Evolutionary conservation across 2,888 invertebrate genomes (phyloP).

Genomic region (Isoperla grammatica): DNA sequence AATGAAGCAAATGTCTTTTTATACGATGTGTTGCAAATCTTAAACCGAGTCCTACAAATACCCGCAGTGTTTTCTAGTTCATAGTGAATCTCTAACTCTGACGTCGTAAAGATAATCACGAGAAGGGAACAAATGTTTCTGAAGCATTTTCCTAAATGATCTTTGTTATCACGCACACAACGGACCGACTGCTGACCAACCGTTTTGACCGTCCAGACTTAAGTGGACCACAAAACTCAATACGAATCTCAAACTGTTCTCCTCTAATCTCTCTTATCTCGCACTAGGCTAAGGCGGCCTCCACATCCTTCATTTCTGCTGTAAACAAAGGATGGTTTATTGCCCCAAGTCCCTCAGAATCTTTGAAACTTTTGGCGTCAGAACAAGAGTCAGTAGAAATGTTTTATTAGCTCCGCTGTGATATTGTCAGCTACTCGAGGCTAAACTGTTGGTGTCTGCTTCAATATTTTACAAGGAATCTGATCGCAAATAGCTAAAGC

Average conservation of each 20-base stretch:
- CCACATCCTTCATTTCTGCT: background rate
- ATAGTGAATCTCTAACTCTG: too few species aligned
- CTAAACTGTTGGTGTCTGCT: too few species aligned
- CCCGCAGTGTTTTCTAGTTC: too few species aligned
- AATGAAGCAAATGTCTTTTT: too few species aligned
- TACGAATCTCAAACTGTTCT: background rate
- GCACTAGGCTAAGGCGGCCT: slow-evolving; percentile 11
- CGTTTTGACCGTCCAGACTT: slow-evolving; percentile 12
- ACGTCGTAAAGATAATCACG: too few species aligned
- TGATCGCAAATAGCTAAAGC: background rate
- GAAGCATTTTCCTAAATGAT: slow-evolving; percentile 7
- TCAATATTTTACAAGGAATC: too few species aligned
- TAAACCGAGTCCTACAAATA: too few species aligned
- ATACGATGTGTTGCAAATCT: too few species aligned
- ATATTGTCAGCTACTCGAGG: background rate
- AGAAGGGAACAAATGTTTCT: too few species aligned
- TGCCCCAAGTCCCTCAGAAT: slow-evolving; percentile 13
- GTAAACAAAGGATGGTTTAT: slow-evolving; percentile 7
- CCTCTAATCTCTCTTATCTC: slow-evolving; percentile 16
- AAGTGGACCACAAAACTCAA: slow-evolving; percentile 18
- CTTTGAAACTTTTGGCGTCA: slow-evolving; percentile 14
- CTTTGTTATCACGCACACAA: slow-evolving; percentile 13
- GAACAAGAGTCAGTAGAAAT: slow-evolving; percentile 2
- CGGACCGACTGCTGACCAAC: slow-evolving; percentile 14
- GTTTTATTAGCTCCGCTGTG: slow-evolving; percentile 10